Conservation (phyloP, 2,888 invertebrate species). For the Hipparchia sbordonii region DNA sequence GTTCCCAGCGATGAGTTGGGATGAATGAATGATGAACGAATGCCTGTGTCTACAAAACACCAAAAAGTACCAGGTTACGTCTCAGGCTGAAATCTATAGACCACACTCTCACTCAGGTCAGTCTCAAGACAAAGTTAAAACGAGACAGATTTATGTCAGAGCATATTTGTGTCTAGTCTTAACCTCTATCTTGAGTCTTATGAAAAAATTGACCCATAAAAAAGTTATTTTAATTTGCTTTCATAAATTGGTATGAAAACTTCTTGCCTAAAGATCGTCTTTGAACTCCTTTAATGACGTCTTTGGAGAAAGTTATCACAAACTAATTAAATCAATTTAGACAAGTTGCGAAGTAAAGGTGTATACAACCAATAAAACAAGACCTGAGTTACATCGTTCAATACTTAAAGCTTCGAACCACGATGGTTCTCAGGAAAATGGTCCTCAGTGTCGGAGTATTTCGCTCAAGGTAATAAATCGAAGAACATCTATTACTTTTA, state of each 20-base stretch:
- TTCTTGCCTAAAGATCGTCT: not conserved
- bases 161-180: too few species aligned
- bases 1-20: too few species aligned
- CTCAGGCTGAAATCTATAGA: too few species aligned
- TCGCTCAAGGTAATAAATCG: conserved; percentile 38
- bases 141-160: too few species aligned
- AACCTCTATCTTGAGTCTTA: too few species aligned
- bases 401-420: not conserved
- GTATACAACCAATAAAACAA: conserved; percentile 21
- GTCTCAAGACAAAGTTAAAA: too few species aligned
- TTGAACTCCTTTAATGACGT: conserved; percentile 17
- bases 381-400: conserved; percentile 12
- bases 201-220: too few species aligned
- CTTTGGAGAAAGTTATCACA: conserved; percentile 21
- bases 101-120: too few species aligned
- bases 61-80: too few species aligned
- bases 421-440: conserved; percentile 24
- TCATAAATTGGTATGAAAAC: not conserved
- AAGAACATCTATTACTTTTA: conserved; percentile 43
- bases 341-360: conserved; percentile 25
- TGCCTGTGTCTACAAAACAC: too few species aligned
- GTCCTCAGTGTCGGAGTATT: conserved; percentile 26
- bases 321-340: conserved; percentile 32
- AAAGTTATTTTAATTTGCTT: not conserved
- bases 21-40: too few species aligned